A percentile compares a stretch with the other conserved stretches of the same genome.
Conservation (phyloP, 1,140 invertebrate genomes). For the Drosophila mauritiana region DNA sequence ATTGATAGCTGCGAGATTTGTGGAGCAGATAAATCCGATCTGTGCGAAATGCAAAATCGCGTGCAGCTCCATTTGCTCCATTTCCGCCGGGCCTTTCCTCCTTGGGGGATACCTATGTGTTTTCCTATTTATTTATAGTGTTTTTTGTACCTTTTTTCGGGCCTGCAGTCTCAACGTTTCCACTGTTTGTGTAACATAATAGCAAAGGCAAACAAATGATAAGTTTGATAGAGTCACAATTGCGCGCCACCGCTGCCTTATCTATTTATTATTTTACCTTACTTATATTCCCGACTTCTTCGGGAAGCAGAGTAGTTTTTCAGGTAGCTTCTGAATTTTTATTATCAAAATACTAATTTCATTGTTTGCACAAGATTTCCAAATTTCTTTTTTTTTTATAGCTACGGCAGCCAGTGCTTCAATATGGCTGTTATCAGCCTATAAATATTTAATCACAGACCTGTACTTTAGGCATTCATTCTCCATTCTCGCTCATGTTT, state of each 20-base stretch:
- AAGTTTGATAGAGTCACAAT: constrained; percentile 77
- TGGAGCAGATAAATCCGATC: constrained; percentile 67
- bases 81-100: constrained; percentile 5
- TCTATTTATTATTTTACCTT: constrained; percentile 70
- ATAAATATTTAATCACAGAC: constrained; percentile 84
- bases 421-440: constrained; percentile 74
- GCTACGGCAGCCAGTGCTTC: constrained; percentile 54
- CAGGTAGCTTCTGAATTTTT: constrained; percentile 82
- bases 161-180: constrained; percentile 32
- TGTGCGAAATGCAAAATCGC: constrained; percentile 76
- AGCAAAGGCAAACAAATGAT: constrained; percentile 82
- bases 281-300: constrained; percentile 18
- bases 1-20: constrained; percentile 77
- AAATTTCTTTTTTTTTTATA: constrained; percentile 24
- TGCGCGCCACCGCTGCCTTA: constrained; percentile 65
- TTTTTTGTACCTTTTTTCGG: constrained; percentile 17
- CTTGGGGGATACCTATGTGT: not conserved
- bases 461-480: constrained; percentile 65
- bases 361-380: constrained; percentile 80
- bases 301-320: constrained; percentile 40
- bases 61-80: constrained; percentile 62
- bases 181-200: constrained; percentile 80
- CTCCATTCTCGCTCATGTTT: constrained; percentile 21
- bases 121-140: not conserved
- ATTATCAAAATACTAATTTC: constrained; percentile 84